Percentiles rank a stretch among this genome's conserved stretches.
Evolutionary conservation across 2,113 vertebrate species (phyloP).

Genomic region (Megaptera novaeangliae): DNA sequence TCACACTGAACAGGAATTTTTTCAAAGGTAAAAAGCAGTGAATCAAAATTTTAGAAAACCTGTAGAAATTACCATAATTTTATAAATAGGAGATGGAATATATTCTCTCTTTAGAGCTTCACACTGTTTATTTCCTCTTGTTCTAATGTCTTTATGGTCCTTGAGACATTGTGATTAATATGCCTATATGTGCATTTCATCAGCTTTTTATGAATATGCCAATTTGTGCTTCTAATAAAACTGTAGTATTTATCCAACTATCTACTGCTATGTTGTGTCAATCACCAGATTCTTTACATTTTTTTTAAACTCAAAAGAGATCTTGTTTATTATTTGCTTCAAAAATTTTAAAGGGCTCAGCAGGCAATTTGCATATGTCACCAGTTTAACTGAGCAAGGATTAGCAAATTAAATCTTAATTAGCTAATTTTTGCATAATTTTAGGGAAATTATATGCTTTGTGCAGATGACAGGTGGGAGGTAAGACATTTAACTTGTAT

Average conservation of each 20-base stretch:
- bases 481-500: slow-evolving; percentile 65
- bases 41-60: not conserved
- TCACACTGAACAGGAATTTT: not conserved
- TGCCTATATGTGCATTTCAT: not conserved
- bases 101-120: not conserved
- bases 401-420: slow-evolving; percentile 79
- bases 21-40: not conserved
- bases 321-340: slow-evolving; percentile 77
- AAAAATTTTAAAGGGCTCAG: slow-evolving; percentile 72
- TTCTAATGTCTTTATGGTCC: not conserved
- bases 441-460: slow-evolving; percentile 76
- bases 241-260: slow-evolving; percentile 35
- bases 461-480: slow-evolving; percentile 68
- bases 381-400: slow-evolving; percentile 74
- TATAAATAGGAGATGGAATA: not conserved
- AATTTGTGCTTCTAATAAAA: slow-evolving; percentile 13
- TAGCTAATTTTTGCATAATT: slow-evolving; percentile 78
- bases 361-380: slow-evolving; percentile 77
- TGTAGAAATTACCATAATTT: not conserved
- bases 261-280: slow-evolving; percentile 51
- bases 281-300: slow-evolving; percentile 62
- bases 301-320: slow-evolving; percentile 66
- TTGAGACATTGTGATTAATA: not conserved
- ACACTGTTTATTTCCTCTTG: not conserved
- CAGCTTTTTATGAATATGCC: not conserved